Conservation (phyloP, 2,113 vertebrate genomes). For the Scomber japonicus region DNA sequence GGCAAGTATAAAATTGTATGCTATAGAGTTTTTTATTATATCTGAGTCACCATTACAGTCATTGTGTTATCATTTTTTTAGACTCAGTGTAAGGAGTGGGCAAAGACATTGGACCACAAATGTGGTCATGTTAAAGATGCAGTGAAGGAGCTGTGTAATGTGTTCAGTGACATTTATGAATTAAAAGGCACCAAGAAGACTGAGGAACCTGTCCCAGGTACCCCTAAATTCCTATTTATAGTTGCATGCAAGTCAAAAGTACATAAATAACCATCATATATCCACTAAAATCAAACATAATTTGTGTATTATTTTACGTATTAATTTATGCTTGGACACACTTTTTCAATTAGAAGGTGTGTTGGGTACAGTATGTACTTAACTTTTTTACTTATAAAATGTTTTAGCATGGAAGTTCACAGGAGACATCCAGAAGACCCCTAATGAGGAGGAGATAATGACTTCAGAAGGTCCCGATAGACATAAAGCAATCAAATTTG, state of each 20-base stretch:
- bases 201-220: conserved; percentile 64
- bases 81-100: conserved; percentile 81
- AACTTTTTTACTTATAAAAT: not conserved
- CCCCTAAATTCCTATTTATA: not conserved
- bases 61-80: conserved; percentile 47
- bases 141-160: conserved; percentile 82
- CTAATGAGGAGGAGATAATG: conserved; percentile 38
- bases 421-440: not conserved
- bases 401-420: conserved; percentile 76
- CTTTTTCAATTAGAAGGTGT: too few species aligned
- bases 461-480: conserved; percentile 50
- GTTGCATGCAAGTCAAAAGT: not conserved
- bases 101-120: conserved; percentile 83
- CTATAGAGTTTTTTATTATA: not conserved
- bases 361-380: not conserved
- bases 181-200: conserved; percentile 63
- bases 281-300: too few species aligned
- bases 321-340: too few species aligned
- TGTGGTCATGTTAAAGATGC: conserved; percentile 84
- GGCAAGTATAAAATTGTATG: too few species aligned
- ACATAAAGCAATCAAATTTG: conserved; percentile 84
- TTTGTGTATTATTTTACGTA: too few species aligned
- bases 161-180: conserved; percentile 84
- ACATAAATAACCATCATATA: not conserved
- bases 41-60: not conserved